phyloP scores from a whole-genome alignment of 1,140 invertebrate species.

The Odontomachus brunneus region DNA sequence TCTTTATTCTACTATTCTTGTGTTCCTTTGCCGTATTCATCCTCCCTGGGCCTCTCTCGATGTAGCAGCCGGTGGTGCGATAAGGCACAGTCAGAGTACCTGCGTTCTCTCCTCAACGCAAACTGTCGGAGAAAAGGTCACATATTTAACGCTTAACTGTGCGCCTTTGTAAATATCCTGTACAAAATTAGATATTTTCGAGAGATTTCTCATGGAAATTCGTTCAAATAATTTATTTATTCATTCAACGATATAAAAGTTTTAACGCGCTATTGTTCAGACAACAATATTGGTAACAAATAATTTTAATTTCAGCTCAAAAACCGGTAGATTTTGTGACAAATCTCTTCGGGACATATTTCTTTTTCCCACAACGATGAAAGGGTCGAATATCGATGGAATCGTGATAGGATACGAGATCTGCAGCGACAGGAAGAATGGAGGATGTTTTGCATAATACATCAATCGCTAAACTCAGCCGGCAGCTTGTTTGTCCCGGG shows the following conservation, averaged over 20 bases:
- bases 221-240: too few species aligned
- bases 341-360: too few species aligned
- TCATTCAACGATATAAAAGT: too few species aligned
- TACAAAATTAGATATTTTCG: background rate
- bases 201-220: too few species aligned
- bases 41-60: background rate
- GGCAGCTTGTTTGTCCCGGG: constrained; percentile 49
- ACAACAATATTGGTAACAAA: too few species aligned
- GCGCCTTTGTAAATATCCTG: constrained; percentile 5
- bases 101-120: background rate
- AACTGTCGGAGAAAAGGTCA: background rate
- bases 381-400: background rate
- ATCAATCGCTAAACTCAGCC: constrained; percentile 32
- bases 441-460: constrained; percentile 41
- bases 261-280: too few species aligned
- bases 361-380: too few species aligned
- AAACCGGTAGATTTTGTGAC: too few species aligned
- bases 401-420: background rate
- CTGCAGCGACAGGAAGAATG: background rate
- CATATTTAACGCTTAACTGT: too few species aligned
- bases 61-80: too few species aligned
- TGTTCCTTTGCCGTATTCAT: background rate
- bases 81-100: too few species aligned
- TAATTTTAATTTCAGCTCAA: too few species aligned
- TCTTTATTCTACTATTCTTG: background rate